A percentile compares a stretch with the other conserved stretches of the same genome.
Conservation (phyloP, 2,888 invertebrate genomes). For the Ennomos fuscantarius region DNA sequence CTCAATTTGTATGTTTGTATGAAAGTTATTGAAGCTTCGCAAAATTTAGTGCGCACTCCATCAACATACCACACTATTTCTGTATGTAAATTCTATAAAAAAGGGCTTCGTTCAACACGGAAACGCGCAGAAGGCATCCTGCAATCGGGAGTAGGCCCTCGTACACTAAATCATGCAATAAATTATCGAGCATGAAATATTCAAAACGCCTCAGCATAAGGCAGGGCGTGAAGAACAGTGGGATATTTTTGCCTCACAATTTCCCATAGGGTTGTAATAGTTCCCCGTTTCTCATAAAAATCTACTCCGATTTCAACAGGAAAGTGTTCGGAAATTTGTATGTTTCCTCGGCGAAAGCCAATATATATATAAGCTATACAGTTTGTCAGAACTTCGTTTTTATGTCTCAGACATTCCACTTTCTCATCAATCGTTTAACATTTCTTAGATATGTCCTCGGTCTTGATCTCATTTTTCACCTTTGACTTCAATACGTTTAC, state of each 20-base stretch:
- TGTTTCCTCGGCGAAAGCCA: conserved; percentile 14
- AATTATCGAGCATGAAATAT: conserved; percentile 80
- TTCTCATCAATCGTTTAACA: neutral
- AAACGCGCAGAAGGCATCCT: conserved; percentile 46
- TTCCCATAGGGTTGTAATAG: conserved; percentile 47
- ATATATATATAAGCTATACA: conserved; percentile 3
- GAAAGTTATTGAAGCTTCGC: conserved; percentile 29
- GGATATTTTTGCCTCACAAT: conserved; percentile 57
- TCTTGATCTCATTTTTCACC: too few relatives aligned
- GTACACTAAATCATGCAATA: conserved; percentile 78
- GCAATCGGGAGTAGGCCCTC: conserved; percentile 60
- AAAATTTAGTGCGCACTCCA: conserved; percentile 43
- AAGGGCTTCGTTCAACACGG: conserved; percentile 51
- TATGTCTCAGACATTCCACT: too few relatives aligned
- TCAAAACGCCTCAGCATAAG: conserved; percentile 71
- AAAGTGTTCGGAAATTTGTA: conserved; percentile 23
- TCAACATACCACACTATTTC: conserved; percentile 52
- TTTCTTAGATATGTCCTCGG: neutral
- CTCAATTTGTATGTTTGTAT: neutral
- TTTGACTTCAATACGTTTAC: too few relatives aligned
- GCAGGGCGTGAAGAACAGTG: conserved; percentile 65
- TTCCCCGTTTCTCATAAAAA: conserved; percentile 32
- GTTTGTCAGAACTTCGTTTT: neutral
- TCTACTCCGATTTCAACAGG: conserved; percentile 22
- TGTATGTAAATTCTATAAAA: conserved; percentile 58